A percentile compares a stretch with the other conserved stretches of the same genome.
phyloP scores from a whole-genome alignment of 1,140 invertebrate genomes.

The Drosophila repleta region DNA sequence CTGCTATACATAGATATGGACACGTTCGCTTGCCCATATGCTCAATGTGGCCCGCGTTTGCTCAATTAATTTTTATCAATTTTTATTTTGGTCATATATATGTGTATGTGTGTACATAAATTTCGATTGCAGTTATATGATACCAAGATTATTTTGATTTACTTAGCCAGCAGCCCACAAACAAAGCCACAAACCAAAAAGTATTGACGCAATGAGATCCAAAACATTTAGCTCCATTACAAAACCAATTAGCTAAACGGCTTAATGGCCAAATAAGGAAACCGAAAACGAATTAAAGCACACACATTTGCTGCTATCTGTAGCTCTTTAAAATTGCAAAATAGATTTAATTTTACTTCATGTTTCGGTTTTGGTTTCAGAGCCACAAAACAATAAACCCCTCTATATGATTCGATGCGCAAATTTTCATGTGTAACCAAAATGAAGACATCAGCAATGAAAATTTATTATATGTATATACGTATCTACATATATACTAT shows the following conservation, averaged over 20 bases:
- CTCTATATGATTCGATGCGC: conserved; percentile 36
- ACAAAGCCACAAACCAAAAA: neutral
- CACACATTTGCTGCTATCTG: conserved; percentile 23
- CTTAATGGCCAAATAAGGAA: conserved; percentile 54
- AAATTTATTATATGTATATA: neutral
- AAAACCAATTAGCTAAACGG: conserved; percentile 51
- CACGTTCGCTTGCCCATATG: conserved; percentile 37
- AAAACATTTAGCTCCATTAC: conserved; percentile 35
- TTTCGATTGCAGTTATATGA: neutral
- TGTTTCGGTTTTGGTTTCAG: conserved; percentile 12
- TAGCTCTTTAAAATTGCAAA: conserved; percentile 15
- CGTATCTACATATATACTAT: too few species aligned
- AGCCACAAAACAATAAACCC: conserved; percentile 17
- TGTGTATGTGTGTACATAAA: neutral
- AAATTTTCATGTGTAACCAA: conserved; percentile 49
- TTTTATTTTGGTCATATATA: conserved; percentile 15
- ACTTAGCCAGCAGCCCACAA: conserved; percentile 5
- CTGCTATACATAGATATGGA: conserved; percentile 70
- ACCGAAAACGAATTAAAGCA: conserved; percentile 34
- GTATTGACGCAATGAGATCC: conserved; percentile 8
- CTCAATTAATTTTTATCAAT: conserved; percentile 56
- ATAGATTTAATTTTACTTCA: conserved; percentile 51
- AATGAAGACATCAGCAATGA: conserved; percentile 53
- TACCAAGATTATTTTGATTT: conserved; percentile 7
- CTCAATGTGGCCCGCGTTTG: conserved; percentile 11